A percentile compares a stretch with the other conserved stretches of the same genome.
phyloP scores from a whole-genome alignment of 2,113 vertebrate species.

The Apodemus sylvaticus region DNA sequence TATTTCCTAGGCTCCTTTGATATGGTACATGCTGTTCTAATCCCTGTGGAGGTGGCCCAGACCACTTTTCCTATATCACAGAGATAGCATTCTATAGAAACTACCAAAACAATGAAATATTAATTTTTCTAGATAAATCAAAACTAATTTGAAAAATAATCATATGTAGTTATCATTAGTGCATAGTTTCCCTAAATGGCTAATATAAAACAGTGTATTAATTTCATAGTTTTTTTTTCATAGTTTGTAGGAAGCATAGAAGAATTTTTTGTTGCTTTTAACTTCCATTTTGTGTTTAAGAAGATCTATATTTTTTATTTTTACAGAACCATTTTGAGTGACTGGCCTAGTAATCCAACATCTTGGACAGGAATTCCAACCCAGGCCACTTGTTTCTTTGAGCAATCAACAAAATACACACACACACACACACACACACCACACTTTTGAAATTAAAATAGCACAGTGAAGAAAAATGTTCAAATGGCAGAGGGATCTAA shows the following conservation, averaged over 20 bases:
- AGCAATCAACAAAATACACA: constrained; percentile 19
- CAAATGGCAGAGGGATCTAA: neutral
- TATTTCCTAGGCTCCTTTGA: neutral
- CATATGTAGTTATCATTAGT: constrained; percentile 25
- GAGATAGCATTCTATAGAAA: neutral
- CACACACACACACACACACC: neutral
- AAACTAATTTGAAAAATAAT: neutral
- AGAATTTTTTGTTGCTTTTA: constrained; percentile 44
- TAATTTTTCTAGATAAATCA: constrained; percentile 25
- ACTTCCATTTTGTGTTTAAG: neutral
- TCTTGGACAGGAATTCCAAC: constrained; percentile 16
- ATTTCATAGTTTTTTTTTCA: constrained; percentile 23
- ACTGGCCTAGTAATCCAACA: neutral
- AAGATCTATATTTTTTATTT: neutral
- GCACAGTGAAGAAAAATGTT: neutral
- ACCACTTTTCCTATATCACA: neutral
- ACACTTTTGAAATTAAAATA: neutral
- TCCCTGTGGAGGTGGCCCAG: neutral
- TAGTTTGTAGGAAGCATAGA: neutral
- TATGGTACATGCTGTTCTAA: neutral
- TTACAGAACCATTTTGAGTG: neutral
- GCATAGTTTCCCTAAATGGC: constrained; percentile 10
- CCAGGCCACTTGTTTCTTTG: constrained; percentile 37
- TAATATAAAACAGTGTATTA: neutral
- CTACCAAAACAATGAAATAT: neutral